Conservation (phyloP, 1,140 invertebrate genomes). For the Ylistrum balloti region DNA sequence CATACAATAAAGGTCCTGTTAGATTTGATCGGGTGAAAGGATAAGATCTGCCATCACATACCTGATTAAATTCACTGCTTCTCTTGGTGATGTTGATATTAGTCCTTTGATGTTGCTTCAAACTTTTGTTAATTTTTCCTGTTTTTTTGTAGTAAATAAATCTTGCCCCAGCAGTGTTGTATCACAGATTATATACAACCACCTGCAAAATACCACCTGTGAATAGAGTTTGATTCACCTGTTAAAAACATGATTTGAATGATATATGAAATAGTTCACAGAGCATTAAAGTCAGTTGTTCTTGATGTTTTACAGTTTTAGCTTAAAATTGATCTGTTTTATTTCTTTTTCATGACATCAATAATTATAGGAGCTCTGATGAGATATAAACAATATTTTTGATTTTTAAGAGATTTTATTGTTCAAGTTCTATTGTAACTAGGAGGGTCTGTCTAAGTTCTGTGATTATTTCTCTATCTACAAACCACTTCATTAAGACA, state of each 20-base stretch:
- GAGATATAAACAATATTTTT: neutral
- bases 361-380: neutral
- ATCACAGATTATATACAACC: neutral
- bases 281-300: neutral
- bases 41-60: neutral
- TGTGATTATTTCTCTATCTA: too few relatives aligned
- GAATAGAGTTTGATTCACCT: neutral
- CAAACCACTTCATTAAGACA: too few relatives aligned
- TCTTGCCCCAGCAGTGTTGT: neutral
- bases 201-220: neutral
- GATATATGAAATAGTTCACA: neutral
- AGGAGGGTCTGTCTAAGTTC: too few relatives aligned
- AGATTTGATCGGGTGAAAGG: neutral
- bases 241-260: constrained; percentile 3
- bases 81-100: neutral
- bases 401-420: too few relatives aligned
- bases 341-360: neutral
- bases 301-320: neutral
- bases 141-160: neutral
- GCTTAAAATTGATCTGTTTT: neutral
- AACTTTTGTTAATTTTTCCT: neutral
- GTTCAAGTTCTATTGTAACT: too few relatives aligned
- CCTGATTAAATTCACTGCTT: neutral
- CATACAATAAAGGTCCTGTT: neutral
- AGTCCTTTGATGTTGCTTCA: neutral